Percentiles rank a stretch among this genome's conserved stretches.
Conservation (phyloP, 2,113 vertebrate species). For the Callithrix jacchus region DNA sequence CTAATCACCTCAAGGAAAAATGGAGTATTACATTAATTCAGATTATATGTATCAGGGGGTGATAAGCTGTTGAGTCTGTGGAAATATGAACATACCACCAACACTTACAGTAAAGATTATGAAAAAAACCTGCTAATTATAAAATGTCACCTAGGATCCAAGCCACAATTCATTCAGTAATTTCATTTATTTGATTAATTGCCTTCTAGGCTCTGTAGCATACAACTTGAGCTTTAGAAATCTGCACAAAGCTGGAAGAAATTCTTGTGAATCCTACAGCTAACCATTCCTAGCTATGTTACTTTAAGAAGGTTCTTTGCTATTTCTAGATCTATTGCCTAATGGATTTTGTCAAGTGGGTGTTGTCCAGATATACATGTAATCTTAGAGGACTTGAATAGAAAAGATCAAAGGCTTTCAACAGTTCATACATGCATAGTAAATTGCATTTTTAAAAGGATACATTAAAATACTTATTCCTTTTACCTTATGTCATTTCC, state of each 20-base stretch:
- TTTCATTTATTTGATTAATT: not conserved
- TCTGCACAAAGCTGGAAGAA: not conserved
- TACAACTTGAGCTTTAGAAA: not conserved
- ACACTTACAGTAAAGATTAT: not conserved
- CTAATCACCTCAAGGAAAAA: not conserved
- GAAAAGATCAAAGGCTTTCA: not conserved
- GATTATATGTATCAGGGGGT: rapidly evolving
- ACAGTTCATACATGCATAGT: not conserved
- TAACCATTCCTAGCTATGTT: not conserved
- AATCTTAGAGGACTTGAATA: not conserved
- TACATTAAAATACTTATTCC: slow-evolving; percentile 2
- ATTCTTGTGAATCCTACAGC: not conserved
- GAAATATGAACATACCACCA: not conserved
- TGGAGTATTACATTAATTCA: not conserved
- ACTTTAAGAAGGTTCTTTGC: not conserved
- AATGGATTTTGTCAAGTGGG: not conserved
- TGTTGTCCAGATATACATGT: not conserved
- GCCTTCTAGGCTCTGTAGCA: not conserved
- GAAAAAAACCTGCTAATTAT: not conserved
- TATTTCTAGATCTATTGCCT: not conserved
- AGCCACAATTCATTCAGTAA: not conserved
- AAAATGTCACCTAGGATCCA: not conserved
- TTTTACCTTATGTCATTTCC: not conserved
- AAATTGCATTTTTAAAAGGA: slow-evolving; percentile 10
- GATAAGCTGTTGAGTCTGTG: not conserved